These are phyloP conservation scores for Lacerta viridis DNA, from an alignment of 2,797 vertebrate genomes.

Conservation along the genomic window DNA sequence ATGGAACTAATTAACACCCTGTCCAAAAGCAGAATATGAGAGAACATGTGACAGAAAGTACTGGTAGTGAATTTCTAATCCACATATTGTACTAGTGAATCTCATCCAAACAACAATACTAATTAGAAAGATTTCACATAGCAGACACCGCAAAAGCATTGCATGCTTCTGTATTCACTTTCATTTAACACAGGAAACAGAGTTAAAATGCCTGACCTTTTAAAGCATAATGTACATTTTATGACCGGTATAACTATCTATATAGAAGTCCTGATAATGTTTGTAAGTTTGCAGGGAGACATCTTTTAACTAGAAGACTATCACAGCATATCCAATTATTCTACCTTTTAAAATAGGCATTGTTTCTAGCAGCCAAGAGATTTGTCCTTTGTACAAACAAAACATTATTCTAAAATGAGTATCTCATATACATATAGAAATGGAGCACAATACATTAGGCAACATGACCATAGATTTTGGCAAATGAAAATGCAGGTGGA, in stretches of 20 bases:
- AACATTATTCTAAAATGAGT: constrained; percentile 55
- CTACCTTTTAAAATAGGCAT: constrained; percentile 38
- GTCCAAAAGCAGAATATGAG: not conserved
- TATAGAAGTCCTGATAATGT: constrained; percentile 48
- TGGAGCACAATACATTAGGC: constrained; percentile 27
- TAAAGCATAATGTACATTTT: constrained; percentile 51
- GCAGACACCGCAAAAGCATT: constrained; percentile 51
- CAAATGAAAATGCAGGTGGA: not conserved
- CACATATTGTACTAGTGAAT: constrained; percentile 54
- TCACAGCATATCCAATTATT: constrained; percentile 34
- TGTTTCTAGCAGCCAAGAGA: constrained; percentile 60
- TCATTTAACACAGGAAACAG: constrained; percentile 28
- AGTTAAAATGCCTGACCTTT: constrained; percentile 48
- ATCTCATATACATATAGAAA: constrained; percentile 49
- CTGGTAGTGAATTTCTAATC: constrained; percentile 43
- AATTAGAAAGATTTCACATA: constrained; percentile 62
- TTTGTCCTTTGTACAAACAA: constrained; percentile 3
- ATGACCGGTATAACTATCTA: constrained; percentile 26
- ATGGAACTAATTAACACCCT: not conserved
- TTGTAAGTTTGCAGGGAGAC: constrained; percentile 54
- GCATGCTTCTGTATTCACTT: constrained; percentile 43
- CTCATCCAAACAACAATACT: constrained; percentile 60
- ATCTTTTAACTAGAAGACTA: constrained; percentile 39
- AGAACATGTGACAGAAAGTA: constrained; percentile 9
- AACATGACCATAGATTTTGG: constrained; percentile 32